Evolutionary conservation across 1,140 invertebrate species (phyloP).

Genomic region (Dufourea novaeangliae): DNA sequence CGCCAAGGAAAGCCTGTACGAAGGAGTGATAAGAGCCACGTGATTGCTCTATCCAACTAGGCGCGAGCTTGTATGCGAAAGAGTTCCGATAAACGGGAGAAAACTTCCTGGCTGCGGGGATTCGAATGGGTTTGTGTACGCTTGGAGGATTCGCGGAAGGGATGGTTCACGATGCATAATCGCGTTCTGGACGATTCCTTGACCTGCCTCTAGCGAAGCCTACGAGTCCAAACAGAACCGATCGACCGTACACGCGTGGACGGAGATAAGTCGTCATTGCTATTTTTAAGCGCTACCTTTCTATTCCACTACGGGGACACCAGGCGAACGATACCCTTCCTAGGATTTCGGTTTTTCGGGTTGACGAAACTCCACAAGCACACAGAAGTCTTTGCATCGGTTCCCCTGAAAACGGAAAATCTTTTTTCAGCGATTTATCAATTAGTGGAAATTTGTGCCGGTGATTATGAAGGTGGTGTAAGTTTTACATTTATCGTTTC

Average conservation of each 20-base stretch:
- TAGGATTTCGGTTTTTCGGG: background rate
- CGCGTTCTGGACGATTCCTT: conserved; percentile 26
- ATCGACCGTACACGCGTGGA: conserved; percentile 34
- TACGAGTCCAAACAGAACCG: conserved; percentile 37
- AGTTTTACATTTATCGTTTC: too few species aligned
- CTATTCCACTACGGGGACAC: background rate
- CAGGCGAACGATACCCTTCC: conserved; percentile 5
- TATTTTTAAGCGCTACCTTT: conserved; percentile 52
- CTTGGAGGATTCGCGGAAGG: too few species aligned
- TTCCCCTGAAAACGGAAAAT: too few species aligned
- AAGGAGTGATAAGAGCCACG: background rate
- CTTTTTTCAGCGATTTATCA: too few species aligned
- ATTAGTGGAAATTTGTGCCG: too few species aligned
- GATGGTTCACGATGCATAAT: conserved; percentile 31
- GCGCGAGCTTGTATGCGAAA: background rate
- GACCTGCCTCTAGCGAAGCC: conserved; percentile 48
- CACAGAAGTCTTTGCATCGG: too few species aligned
- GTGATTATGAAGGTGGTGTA: too few species aligned
- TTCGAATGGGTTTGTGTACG: too few species aligned
- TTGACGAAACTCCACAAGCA: too few species aligned
- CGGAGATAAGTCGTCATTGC: conserved; percentile 48
- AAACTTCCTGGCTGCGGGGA: background rate
- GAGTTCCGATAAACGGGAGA: background rate
- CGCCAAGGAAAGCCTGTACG: background rate
- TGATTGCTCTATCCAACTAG: conserved; percentile 32